A percentile compares a stretch with the other conserved stretches of the same genome.
Evolutionary conservation across 2,113 vertebrate species (phyloP).

Genomic region (Callionymus lyra): DNA sequence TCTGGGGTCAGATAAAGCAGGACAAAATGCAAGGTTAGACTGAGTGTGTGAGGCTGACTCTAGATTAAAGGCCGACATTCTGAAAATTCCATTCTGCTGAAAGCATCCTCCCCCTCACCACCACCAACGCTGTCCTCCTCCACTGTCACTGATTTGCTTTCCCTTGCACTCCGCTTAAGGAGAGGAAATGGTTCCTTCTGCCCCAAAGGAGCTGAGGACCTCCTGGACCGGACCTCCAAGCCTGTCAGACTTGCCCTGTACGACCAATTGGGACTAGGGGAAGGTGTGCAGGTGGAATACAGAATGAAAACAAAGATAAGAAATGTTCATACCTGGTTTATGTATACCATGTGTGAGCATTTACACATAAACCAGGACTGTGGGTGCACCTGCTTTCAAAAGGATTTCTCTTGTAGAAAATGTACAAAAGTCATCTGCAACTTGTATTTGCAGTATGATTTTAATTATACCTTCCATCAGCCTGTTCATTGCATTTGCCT

Average conservation of each 20-base stretch:
- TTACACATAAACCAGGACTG: slow-evolving; percentile 28
- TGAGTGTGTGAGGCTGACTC: slow-evolving; percentile 63
- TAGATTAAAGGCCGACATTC: slow-evolving; percentile 91
- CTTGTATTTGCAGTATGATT: slow-evolving; percentile 8
- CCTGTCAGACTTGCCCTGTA: slow-evolving; percentile 33
- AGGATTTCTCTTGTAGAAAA: slow-evolving; percentile 11
- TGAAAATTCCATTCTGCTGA: slow-evolving; percentile 85
- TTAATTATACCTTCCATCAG: too few relatives aligned
- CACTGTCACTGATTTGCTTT: slow-evolving; percentile 30
- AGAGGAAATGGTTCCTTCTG: slow-evolving; percentile 51
- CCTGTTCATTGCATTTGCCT: too few relatives aligned
- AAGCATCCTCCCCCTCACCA: slow-evolving; percentile 56
- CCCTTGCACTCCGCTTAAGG: slow-evolving; percentile 23
- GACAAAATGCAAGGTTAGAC: slow-evolving; percentile 14
- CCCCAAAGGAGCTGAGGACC: slow-evolving; percentile 51
- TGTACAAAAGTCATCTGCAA: slow-evolving; percentile 23
- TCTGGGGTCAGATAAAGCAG: slow-evolving; percentile 70
- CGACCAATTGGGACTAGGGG: slow-evolving; percentile 23
- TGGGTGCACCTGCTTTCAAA: slow-evolving; percentile 35
- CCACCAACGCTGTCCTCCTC: slow-evolving; percentile 22
- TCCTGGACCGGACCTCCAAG: slow-evolving; percentile 49
- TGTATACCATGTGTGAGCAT: slow-evolving; percentile 17
- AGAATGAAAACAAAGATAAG: slow-evolving; percentile 13
- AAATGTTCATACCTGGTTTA: slow-evolving; percentile 19
- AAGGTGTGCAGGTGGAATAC: slow-evolving; percentile 6